Evolutionary conservation across 1,140 invertebrate species (phyloP), one percentile per base, ranked within the genome.

Genomic region (Hypothenemus hampei): DNA sequence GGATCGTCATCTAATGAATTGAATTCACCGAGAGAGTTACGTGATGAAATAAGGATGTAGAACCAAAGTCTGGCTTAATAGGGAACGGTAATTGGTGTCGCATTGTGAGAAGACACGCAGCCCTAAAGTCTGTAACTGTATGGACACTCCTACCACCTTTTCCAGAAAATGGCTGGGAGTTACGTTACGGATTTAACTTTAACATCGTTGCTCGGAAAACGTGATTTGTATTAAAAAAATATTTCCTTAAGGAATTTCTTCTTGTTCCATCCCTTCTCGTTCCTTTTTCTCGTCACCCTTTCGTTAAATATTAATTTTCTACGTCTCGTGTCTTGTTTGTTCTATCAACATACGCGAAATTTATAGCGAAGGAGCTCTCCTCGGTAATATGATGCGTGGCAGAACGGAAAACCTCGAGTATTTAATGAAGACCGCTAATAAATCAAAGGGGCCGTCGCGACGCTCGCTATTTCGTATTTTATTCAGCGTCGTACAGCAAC

Each of bases 351-450:
- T 36, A 15, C 26, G 15, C 49, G 23, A 8, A 16, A 54, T 46
- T 54, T 54, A 54, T 33, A 19, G 36, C 43, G 7, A 15, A 22
- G 43, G 24, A 48, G 52, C n/a, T n/a, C n/a, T n/a, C n/a, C n/a
- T n/a, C 37, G 39, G 54, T 41, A 57, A 49, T 44, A 19, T 49
- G 54, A 57, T 49, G 54, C 35, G 46, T 49, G 54, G 54, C 43
- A 39, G 21, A 48, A 57, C 54, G 50, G 37, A 57, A 62, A 60
- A 58, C 61, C 61, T 45, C 63, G 40, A 57, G 61, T 65, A 65
- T 65, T 65, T 65, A 65, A 65, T 61, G 63, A 63, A 65, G 59
- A 61, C 57, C 63, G 59, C 61, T 65, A 65, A 65, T 65, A 65
- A 65, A 65, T 65, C 63, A 65, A 63, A 65, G 61, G 45, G 45